phyloP scores from a whole-genome alignment of 2,888 invertebrate genomes.

The Orgyia antiqua region DNA sequence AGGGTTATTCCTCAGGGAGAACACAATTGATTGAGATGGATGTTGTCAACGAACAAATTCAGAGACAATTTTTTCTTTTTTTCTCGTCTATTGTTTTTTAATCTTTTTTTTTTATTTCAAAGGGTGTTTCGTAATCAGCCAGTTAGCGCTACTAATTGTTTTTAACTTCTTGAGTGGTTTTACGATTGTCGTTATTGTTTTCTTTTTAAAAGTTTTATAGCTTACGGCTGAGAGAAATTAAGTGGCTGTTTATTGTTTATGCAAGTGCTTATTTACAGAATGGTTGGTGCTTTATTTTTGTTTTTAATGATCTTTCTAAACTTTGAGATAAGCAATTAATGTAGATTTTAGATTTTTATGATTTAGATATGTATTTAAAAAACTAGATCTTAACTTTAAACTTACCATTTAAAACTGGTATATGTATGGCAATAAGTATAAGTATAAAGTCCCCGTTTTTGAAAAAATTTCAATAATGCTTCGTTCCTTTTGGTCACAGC shows the following conservation, averaged over 20 bases:
- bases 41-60: conserved; percentile 69
- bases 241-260: conserved; percentile 13
- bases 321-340: too few relatives aligned
- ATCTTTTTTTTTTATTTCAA: conserved; percentile 28
- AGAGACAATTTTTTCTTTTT: conserved; percentile 53
- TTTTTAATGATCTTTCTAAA: too few relatives aligned
- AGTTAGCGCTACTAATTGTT: conserved; percentile 50
- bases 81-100: conserved; percentile 31
- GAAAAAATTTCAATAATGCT: too few relatives aligned
- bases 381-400: too few relatives aligned
- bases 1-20: conserved; percentile 70
- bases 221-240: conserved; percentile 15
- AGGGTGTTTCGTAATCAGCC: conserved; percentile 46
- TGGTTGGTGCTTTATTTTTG: too few relatives aligned
- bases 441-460: too few relatives aligned
- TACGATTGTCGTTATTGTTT: conserved; percentile 35
- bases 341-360: too few relatives aligned
- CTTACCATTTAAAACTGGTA: too few relatives aligned
- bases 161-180: conserved; percentile 62
- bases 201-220: conserved; percentile 27
- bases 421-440: too few relatives aligned
- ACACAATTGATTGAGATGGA: conserved; percentile 74
- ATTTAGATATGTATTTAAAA: too few relatives aligned
- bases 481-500: too few relatives aligned
- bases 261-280: not conserved